Evolutionary conservation across 1,140 invertebrate species (phyloP).

Genomic region (Leucophenga varia): DNA sequence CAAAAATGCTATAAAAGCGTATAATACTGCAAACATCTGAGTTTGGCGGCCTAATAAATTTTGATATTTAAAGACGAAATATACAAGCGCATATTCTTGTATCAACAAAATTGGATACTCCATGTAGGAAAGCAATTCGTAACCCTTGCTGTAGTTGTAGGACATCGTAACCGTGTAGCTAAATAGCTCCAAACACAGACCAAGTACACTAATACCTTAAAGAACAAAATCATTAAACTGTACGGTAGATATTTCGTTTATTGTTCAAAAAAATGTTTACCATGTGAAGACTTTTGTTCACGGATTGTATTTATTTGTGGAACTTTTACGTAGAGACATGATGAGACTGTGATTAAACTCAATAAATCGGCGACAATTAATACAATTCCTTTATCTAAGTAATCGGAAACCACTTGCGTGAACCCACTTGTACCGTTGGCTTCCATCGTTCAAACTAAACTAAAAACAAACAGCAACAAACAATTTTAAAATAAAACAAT

Average conservation of each 20-base stretch:
- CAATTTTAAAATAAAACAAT: too few relatives aligned
- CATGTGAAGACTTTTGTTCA: slow-evolving; percentile 61
- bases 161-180: slow-evolving; percentile 70
- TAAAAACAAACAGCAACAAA: too few relatives aligned
- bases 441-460: too few relatives aligned
- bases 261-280: slow-evolving; percentile 32
- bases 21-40: slow-evolving; percentile 57
- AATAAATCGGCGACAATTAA: slow-evolving; percentile 60
- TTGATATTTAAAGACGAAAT: slow-evolving; percentile 64
- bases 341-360: slow-evolving; percentile 65
- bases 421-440: too few relatives aligned
- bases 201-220: slow-evolving; percentile 40
- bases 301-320: slow-evolving; percentile 67
- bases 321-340: slow-evolving; percentile 67
- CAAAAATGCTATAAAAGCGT: slow-evolving; percentile 58
- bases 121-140: slow-evolving; percentile 67
- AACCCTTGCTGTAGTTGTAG: slow-evolving; percentile 68
- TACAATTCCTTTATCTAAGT: slow-evolving; percentile 41
- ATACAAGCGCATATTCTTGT: slow-evolving; percentile 68
- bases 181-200: slow-evolving; percentile 56
- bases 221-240: slow-evolving; percentile 56
- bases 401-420: too few relatives aligned
- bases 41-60: slow-evolving; percentile 59
- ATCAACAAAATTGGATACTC: slow-evolving; percentile 69
- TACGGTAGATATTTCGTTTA: slow-evolving; percentile 52